These are phyloP conservation scores for Rhagium mordax DNA, from an alignment of 2,888 invertebrate genomes.

Conservation along the genomic window DNA sequence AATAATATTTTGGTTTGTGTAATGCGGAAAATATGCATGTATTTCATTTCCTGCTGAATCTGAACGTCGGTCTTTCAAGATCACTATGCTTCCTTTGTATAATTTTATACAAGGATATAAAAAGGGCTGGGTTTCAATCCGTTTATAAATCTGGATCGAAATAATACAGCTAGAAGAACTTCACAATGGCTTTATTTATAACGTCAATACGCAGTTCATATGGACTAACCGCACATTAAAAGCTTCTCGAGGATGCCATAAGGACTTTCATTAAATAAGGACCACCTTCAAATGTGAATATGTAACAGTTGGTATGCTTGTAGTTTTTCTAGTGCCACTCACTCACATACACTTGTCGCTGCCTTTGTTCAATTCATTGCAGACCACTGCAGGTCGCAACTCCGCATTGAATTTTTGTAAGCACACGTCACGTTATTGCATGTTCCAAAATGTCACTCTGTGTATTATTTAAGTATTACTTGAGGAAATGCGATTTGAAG, in stretches of 20 bases:
- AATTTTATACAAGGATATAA: no score
- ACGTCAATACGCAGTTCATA: conserved; percentile 14
- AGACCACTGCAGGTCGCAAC: neutral
- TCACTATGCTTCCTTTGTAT: no score
- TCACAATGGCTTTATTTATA: conserved; percentile 25
- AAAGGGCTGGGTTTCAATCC: conserved; percentile 11
- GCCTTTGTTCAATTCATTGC: conserved; percentile 42
- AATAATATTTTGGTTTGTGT: no score
- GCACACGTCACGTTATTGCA: conserved; percentile 28
- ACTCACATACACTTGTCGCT: conserved; percentile 43
- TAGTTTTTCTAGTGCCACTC: conserved; percentile 51
- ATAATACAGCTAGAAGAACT: conserved; percentile 7
- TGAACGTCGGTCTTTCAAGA: no score
- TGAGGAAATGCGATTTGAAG: conserved; percentile 23
- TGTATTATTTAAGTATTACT: conserved; percentile 20
- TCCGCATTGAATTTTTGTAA: conserved; percentile 18
- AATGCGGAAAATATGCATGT: no score
- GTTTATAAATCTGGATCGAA: conserved; percentile 14
- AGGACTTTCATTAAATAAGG: conserved; percentile 36
- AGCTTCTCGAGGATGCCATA: conserved; percentile 14
- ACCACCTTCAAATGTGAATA: conserved; percentile 54
- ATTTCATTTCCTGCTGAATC: no score
- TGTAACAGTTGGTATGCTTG: conserved; percentile 61
- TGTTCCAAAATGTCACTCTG: conserved; percentile 21
- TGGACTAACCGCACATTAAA: conserved; percentile 13